A percentile compares a stretch with the other conserved stretches of the same genome.
phyloP scores from a whole-genome alignment of 2,113 vertebrate species.

The Odontesthes bonariensis region DNA sequence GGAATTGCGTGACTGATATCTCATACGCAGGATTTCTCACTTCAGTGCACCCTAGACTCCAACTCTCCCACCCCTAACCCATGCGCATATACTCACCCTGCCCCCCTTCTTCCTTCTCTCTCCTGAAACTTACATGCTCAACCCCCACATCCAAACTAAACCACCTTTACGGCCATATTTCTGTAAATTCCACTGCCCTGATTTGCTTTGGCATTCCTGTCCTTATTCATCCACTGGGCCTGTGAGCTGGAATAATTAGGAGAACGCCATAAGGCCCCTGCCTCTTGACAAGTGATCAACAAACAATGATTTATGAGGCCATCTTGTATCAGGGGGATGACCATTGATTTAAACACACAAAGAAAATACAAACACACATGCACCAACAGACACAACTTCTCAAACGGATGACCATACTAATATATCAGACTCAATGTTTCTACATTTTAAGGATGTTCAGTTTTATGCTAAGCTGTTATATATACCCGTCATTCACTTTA shows the following conservation, averaged over 20 bases:
- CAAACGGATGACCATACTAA: constrained; percentile 64
- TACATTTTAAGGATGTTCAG: constrained; percentile 47
- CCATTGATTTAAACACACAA: constrained; percentile 85
- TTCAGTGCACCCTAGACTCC: constrained; percentile 66
- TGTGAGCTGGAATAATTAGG: constrained; percentile 81
- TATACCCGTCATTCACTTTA: constrained; percentile 61
- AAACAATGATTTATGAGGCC: constrained; percentile 90
- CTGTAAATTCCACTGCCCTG: constrained; percentile 57
- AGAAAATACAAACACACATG: constrained; percentile 42
- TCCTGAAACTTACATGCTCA: constrained; percentile 15
- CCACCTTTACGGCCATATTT: constrained; percentile 61
- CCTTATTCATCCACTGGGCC: constrained; percentile 69
- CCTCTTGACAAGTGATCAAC: constrained; percentile 79
- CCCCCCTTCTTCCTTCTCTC: background rate
- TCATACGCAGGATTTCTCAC: constrained; percentile 72
- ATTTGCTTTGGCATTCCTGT: constrained; percentile 72
- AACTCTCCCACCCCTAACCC: constrained; percentile 39
- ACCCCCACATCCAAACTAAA: constrained; percentile 34
- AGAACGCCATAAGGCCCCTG: constrained; percentile 71
- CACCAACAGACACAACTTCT: constrained; percentile 40
- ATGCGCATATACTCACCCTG: constrained; percentile 6
- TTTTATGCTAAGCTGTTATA: constrained; percentile 71
- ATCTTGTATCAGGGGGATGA: constrained; percentile 84
- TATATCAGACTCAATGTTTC: constrained; percentile 68
- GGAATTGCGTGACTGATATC: constrained; percentile 70